Conservation (phyloP, 2,797 vertebrate species). For the Psittacula echo region DNA sequence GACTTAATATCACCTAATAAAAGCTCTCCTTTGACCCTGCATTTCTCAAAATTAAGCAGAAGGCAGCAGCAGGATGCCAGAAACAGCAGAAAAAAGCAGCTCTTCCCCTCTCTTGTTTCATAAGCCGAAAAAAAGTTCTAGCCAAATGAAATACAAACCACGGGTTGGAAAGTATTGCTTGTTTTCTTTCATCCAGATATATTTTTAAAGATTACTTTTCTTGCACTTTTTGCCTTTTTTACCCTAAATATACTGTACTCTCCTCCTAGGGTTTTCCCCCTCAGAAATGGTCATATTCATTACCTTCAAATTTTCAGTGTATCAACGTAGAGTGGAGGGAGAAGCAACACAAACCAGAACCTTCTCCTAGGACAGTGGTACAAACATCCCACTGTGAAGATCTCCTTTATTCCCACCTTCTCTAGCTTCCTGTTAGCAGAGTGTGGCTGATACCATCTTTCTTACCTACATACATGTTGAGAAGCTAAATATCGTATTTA, state of each 20-base stretch:
- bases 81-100: slow-evolving; percentile 46
- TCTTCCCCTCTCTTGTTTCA: not conserved
- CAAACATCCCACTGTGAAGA: not conserved
- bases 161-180: not conserved
- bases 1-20: slow-evolving; percentile 42
- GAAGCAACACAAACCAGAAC: not conserved
- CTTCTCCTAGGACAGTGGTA: not conserved
- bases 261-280: not conserved
- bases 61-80: slow-evolving; percentile 11
- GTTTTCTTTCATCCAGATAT: not conserved
- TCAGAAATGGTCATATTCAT: not conserved
- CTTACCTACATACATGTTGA: not conserved
- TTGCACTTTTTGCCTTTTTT: not conserved
- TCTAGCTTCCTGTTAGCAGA: not conserved
- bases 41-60: slow-evolving; percentile 35
- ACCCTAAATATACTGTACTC: not conserved
- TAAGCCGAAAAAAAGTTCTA: not conserved
- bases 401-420: not conserved
- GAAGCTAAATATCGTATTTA: not conserved
- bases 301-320: not conserved
- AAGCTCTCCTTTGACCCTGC: slow-evolving; percentile 29
- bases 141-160: slow-evolving; percentile 6
- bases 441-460: not conserved
- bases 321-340: not conserved
- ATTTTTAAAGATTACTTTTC: not conserved